Conservation (phyloP, 37 sponge, comb jelly and placozoan species). For the Aphrocallistes beatrix region DNA sequence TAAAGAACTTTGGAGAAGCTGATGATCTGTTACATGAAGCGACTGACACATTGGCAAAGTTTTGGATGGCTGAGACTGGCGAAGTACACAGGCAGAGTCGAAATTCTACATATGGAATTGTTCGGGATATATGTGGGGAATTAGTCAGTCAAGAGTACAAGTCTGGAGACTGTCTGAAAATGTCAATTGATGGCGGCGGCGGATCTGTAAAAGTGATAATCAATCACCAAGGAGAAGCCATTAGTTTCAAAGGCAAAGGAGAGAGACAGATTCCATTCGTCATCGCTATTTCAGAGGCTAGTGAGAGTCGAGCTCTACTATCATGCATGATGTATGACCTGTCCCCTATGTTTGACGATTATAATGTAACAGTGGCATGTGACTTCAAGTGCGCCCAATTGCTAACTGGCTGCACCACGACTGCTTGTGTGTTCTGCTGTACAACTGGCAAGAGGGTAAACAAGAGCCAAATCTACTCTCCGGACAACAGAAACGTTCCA, state of each 20-base stretch:
- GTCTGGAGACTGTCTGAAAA: slow-evolving; percentile 8
- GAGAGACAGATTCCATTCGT: background rate
- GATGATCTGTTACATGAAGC: background rate
- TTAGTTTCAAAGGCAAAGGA: slow-evolving; percentile 10
- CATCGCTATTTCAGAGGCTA: background rate
- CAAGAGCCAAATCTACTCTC: background rate
- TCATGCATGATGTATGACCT: slow-evolving; percentile 12
- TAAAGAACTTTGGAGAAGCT: background rate
- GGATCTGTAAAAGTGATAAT: background rate
- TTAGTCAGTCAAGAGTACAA: slow-evolving; percentile 8
- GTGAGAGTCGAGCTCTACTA: background rate
- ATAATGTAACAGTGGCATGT: slow-evolving; percentile 4
- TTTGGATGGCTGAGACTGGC: slow-evolving; percentile 6
- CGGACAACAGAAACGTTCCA: background rate
- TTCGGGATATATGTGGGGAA: background rate
- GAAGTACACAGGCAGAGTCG: background rate
- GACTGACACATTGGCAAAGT: background rate
- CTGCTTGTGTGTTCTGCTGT: background rate
- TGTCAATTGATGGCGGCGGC: background rate
- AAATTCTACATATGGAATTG: background rate
- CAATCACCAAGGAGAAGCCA: background rate
- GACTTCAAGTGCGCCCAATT: slow-evolving; percentile 1
- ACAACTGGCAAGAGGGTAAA: background rate
- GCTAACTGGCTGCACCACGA: background rate
- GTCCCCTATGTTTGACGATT: background rate